These are phyloP conservation scores for Albula glossodonta DNA, from an alignment of 2,113 vertebrate species.

Conservation along the genomic window DNA sequence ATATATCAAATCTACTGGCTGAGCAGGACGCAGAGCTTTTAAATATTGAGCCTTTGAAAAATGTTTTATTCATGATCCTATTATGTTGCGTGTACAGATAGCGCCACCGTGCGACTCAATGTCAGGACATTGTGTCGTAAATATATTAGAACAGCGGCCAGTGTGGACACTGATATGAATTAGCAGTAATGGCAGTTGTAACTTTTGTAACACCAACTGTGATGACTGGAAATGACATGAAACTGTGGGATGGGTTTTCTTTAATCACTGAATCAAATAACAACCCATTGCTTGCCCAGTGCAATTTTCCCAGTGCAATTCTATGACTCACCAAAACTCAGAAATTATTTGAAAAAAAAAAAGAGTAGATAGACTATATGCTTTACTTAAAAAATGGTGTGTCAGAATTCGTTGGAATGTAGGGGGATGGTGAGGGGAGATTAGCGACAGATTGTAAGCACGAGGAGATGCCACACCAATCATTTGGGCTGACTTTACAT, in stretches of 20 bases:
- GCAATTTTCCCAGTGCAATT: background rate
- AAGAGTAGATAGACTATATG: background rate
- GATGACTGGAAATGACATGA: too few species aligned
- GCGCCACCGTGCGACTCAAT: background rate
- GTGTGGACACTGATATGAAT: too few species aligned
- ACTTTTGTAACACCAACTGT: too few species aligned
- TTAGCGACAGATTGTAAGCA: slow-evolving; percentile 2
- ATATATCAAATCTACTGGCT: background rate
- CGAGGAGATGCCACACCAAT: background rate
- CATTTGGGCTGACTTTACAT: background rate
- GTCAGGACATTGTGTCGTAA: too few species aligned
- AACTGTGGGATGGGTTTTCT: too few species aligned
- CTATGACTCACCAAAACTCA: background rate
- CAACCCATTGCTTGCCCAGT: background rate
- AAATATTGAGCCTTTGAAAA: background rate
- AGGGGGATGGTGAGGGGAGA: background rate
- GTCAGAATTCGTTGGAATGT: background rate
- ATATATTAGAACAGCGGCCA: too few species aligned
- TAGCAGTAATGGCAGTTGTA: too few species aligned
- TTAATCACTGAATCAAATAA: too few species aligned
- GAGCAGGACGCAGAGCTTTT: background rate
- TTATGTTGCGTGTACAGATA: background rate
- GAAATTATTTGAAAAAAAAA: background rate
- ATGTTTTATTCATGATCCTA: background rate
- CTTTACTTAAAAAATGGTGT: background rate